Base-by-base conservation (phyloP, 2,797 vertebrate species). In the Pangasius sanitwongsei region DNA sequence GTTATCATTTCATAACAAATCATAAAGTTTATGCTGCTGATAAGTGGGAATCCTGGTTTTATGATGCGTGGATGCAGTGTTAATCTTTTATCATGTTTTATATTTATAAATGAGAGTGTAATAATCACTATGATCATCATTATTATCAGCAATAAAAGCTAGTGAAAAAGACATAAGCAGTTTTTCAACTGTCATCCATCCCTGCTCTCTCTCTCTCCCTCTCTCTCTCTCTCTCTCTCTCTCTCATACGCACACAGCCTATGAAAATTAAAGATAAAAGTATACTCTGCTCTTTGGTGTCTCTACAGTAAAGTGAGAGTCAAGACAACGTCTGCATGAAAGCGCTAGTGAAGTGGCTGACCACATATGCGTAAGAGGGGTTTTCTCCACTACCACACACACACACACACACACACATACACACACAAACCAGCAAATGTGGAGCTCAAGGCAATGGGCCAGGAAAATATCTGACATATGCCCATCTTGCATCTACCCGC, bases 291-390 rank as follows among this genome's bases (percentile, higher is more conserved):
- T 67, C 25, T 67, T 53, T 72, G 37, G 55, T 84, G 34, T 86
- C 61, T 87, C 15, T 44, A 75, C n/a, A 72, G 18, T 85, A 44
- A 48, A 89, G 13, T 53, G 50, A 61, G 41, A 86, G 69, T 86
- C 57, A 74, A 48, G 61, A 41, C 78, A 69, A 80, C 50, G 18
- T 53, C 23, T n/a, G 25, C 61, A 86, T 88, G 72, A 88, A 87
- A 85, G 83, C 59, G 61, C 70, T 50, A 86, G 86, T 83, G 86
- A 86, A 87, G 87, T 84, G 89, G 88, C 48, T 84, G 70, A 91
- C 88, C 91, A 90, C 91, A 89, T 83, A 87, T 89, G 83, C 88
- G 86, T 90, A 91, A 90, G 70, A 91, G 82, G 91, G 74, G 78
- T 89, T 90, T 89, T 90, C 86, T 85, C 72, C 75, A 88, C 87